These are phyloP conservation scores for Spialia ferax DNA, from an alignment of 2,888 invertebrate genomes.

Conservation along the genomic window DNA sequence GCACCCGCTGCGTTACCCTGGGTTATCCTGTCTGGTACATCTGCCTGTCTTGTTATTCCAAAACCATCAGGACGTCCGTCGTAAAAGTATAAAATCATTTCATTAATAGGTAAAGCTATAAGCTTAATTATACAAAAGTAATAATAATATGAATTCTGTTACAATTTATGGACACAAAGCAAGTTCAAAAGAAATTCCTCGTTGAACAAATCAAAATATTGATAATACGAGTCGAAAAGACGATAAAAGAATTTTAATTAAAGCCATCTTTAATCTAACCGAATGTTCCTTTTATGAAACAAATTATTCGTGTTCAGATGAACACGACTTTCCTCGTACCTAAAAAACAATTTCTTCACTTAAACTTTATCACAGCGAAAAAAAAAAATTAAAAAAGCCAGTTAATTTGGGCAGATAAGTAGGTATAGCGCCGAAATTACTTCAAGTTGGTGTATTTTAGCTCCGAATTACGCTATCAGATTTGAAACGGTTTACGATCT, in stretches of 20 bases:
- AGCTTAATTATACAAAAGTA: not conserved
- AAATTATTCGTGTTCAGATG: constrained; percentile 29
- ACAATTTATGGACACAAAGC: not conserved
- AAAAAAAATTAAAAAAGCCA: constrained; percentile 27
- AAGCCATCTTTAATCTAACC: not conserved
- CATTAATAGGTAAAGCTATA: not conserved
- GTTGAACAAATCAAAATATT: not conserved
- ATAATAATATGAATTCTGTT: not conserved
- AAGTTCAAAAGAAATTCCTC: not conserved
- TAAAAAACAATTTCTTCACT: constrained; percentile 14
- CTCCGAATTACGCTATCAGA: constrained; percentile 76
- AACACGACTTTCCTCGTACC: not conserved
- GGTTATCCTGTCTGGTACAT: not conserved
- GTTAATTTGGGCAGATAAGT: constrained; percentile 43
- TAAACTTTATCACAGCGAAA: constrained; percentile 10
- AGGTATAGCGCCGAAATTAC: constrained; percentile 49
- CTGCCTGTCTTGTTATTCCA: constrained; percentile 17
- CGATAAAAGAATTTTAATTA: constrained; percentile 18
- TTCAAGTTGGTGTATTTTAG: constrained; percentile 62
- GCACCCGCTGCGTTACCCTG: not conserved
- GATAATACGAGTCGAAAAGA: constrained; percentile 1
- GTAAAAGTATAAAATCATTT: constrained; percentile 27
- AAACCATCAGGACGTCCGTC: constrained; percentile 19
- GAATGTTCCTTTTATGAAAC: constrained; percentile 15
- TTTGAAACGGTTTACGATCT: constrained; percentile 80